phyloP scores from a whole-genome alignment of 2,888 invertebrate species.

The Drosophila flavopinicola region DNA sequence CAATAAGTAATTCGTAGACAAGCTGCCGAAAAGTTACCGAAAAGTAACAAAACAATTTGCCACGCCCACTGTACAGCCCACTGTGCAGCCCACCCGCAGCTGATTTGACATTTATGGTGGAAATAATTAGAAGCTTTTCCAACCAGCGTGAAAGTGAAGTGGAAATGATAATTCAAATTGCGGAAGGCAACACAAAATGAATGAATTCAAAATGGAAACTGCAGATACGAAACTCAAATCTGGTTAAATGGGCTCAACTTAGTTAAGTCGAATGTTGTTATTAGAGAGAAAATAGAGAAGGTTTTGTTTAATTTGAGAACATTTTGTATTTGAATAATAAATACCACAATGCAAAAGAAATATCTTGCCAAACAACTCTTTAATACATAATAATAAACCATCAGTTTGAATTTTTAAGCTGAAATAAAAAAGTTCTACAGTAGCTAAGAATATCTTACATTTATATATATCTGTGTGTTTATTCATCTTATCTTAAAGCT shows the following conservation, averaged over 20 bases:
- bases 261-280: not conserved
- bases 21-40: constrained; percentile 43
- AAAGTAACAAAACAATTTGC: constrained; percentile 17
- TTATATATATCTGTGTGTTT: too few species aligned
- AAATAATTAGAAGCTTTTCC: constrained; percentile 70
- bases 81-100: constrained; percentile 40
- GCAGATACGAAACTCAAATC: not conserved
- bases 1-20: constrained; percentile 61
- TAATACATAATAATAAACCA: too few species aligned
- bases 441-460: too few species aligned
- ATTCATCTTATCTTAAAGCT: not conserved
- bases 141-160: constrained; percentile 55
- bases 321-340: too few species aligned
- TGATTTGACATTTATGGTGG: constrained; percentile 71
- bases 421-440: too few species aligned
- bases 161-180: constrained; percentile 30
- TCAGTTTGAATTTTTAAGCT: too few species aligned
- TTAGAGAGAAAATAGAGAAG: not conserved
- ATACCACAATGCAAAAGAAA: too few species aligned
- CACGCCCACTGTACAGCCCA: constrained; percentile 34
- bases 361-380: too few species aligned
- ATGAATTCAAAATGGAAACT: constrained; percentile 1
- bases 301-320: too few species aligned
- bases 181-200: not conserved
- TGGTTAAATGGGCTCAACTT: not conserved